Conservation (phyloP, 2,113 vertebrate genomes). For the Eudyptes chrysolophus region DNA sequence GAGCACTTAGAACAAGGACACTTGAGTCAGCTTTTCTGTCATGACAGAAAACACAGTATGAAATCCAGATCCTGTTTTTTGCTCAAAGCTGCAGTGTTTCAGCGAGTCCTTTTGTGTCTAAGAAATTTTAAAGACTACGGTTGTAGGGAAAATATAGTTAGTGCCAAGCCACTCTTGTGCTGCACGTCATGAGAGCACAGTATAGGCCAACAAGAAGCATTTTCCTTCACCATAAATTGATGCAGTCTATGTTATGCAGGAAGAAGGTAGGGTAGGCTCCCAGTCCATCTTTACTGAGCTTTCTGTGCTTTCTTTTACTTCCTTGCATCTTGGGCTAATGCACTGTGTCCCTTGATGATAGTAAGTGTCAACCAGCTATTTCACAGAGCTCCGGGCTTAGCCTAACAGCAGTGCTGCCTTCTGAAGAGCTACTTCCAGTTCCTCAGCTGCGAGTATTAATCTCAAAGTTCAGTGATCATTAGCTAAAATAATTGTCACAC, state of each 20-base stretch:
- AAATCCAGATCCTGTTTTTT: not conserved
- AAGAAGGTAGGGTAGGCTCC: not conserved
- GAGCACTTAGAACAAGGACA: not conserved
- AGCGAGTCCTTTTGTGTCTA: not conserved
- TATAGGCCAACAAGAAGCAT: not conserved
- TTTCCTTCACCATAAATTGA: not conserved
- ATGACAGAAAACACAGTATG: not conserved
- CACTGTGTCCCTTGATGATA: not conserved
- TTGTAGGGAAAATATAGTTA: not conserved
- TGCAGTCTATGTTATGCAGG: not conserved
- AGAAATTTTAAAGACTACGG: not conserved
- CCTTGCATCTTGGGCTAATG: not conserved
- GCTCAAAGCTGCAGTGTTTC: not conserved
- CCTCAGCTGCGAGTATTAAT: not conserved
- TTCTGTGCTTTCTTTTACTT: not conserved
- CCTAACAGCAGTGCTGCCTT: not conserved
- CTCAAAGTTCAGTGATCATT: slow-evolving; percentile 47
- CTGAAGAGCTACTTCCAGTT: not conserved
- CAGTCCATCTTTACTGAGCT: not conserved
- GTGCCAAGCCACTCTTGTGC: not conserved
- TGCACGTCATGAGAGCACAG: not conserved
- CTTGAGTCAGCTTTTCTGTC: not conserved
- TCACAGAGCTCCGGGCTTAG: not conserved
- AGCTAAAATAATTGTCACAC: slow-evolving; percentile 48
- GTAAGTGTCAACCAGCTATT: not conserved